A percentile compares a stretch with the other conserved stretches of the same genome.
These are phyloP conservation scores for Clarias platycephalus DNA, from an alignment of 2,797 vertebrate species.

Conservation along the genomic window DNA sequence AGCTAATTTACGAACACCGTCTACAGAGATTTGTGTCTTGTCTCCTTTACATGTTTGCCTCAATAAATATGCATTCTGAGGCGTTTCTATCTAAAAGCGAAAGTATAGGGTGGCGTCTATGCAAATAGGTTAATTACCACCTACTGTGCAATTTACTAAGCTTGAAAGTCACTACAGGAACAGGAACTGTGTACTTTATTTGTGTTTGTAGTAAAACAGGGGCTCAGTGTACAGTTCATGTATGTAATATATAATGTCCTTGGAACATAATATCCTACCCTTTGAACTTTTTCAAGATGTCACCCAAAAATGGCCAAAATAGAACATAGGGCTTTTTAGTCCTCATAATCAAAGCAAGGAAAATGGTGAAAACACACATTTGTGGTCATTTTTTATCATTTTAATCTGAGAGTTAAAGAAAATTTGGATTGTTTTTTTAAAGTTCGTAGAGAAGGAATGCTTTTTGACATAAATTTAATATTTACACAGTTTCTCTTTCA, in stretches of 20 bases:
- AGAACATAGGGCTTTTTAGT: conserved; percentile 52
- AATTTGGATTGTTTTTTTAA: conserved; percentile 69
- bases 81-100: not conserved
- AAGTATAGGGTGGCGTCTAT: not conserved
- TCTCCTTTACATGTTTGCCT: not conserved
- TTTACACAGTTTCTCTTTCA: conserved; percentile 62
- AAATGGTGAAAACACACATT: conserved; percentile 62
- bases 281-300: not conserved
- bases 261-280: not conserved
- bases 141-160: not conserved
- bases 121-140: not conserved
- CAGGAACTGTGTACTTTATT: not conserved
- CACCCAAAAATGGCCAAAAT: conserved; percentile 20
- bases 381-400: conserved; percentile 65
- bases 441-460: conserved; percentile 66
- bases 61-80: not conserved
- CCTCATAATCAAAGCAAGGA: conserved; percentile 63
- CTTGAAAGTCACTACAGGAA: not conserved
- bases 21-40: not conserved
- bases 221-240: too few relatives aligned
- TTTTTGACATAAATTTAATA: conserved; percentile 61
- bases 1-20: not conserved
- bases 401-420: conserved; percentile 58
- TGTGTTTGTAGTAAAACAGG: not conserved
- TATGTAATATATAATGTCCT: not conserved